Conservation (phyloP, 2,113 vertebrate genomes). For the Chaenocephalus aceratus region DNA sequence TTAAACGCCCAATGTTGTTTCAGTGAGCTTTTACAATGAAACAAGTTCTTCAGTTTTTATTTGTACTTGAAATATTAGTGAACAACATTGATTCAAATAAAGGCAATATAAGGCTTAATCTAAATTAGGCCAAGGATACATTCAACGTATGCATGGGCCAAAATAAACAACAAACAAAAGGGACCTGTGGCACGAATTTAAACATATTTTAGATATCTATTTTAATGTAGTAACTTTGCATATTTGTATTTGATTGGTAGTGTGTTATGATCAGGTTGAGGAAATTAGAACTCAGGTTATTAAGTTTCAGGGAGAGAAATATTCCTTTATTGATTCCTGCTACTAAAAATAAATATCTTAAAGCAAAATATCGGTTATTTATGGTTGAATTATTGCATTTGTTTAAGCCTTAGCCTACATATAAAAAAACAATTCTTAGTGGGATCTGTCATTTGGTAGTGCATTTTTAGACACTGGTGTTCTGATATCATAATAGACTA, state of each 20-base stretch:
- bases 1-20: background rate
- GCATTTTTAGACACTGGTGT: too few relatives aligned
- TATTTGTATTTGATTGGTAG: background rate
- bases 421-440: too few relatives aligned
- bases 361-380: background rate
- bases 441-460: background rate
- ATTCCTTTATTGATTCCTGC: too few relatives aligned
- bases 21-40: background rate
- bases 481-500: background rate
- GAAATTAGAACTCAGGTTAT: background rate
- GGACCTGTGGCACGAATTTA: background rate
- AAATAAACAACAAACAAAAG: background rate
- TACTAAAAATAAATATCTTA: background rate
- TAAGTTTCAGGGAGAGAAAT: background rate
- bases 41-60: background rate
- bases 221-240: background rate
- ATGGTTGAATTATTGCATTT: background rate
- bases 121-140: too few relatives aligned
- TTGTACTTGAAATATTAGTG: background rate
- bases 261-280: background rate
- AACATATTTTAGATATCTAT: background rate
- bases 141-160: too few relatives aligned
- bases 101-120: too few relatives aligned
- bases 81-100: background rate
- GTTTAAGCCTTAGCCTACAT: background rate